phyloP scores from a whole-genome alignment of 2,797 vertebrate genomes.

The Cirrhinus molitorella region DNA sequence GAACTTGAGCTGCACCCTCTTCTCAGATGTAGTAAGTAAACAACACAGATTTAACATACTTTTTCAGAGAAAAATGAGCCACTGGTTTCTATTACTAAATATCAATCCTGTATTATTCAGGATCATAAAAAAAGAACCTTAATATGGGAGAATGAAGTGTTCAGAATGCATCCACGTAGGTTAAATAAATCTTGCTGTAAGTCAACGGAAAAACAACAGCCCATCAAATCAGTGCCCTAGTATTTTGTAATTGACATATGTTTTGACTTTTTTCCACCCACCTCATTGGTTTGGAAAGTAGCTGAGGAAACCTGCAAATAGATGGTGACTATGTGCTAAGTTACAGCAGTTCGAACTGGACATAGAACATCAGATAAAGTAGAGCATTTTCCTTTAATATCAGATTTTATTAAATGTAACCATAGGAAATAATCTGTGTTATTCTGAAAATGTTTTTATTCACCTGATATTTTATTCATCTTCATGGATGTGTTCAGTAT shows the following conservation, averaged over 20 bases:
- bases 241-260: background rate
- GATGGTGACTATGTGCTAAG: background rate
- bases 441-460: background rate
- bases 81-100: background rate
- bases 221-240: background rate
- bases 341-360: background rate
- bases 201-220: background rate
- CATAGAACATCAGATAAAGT: background rate
- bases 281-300: background rate
- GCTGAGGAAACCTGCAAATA: background rate
- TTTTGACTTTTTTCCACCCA: background rate
- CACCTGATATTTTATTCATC: background rate
- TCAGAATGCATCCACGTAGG: background rate
- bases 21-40: background rate
- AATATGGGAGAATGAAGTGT: background rate
- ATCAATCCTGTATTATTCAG: background rate
- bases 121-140: background rate
- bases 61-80: background rate
- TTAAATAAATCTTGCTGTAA: background rate
- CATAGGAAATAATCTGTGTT: background rate
- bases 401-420: background rate
- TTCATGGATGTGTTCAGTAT: background rate
- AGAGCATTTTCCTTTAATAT: background rate
- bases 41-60: constrained; percentile 8
- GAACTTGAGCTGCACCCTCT: background rate